phyloP scores from a whole-genome alignment of 1,140 invertebrate genomes.

The Drosophila subpulchrella region DNA sequence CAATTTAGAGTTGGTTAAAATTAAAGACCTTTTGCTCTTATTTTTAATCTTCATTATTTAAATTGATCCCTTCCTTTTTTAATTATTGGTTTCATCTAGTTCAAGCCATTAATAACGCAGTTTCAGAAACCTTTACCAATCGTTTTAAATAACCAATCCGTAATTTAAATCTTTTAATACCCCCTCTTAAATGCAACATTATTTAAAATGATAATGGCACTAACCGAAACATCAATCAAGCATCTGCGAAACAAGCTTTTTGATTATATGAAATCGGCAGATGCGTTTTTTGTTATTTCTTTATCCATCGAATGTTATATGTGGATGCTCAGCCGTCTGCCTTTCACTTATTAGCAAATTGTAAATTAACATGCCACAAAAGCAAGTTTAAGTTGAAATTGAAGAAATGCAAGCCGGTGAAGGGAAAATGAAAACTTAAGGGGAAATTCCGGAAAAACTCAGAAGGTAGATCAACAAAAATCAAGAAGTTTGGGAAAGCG shows the following conservation, averaged over 20 bases:
- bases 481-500: constrained; percentile 26
- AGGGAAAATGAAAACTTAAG: constrained; percentile 4
- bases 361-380: constrained; percentile 70
- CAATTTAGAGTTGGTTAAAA: too few relatives aligned
- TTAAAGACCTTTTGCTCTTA: neutral
- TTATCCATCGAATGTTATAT: constrained; percentile 21
- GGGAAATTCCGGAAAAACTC: constrained; percentile 13
- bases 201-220: constrained; percentile 44
- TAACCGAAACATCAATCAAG: constrained; percentile 42
- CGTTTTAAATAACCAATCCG: constrained; percentile 1
- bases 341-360: constrained; percentile 80
- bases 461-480: constrained; percentile 14
- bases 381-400: constrained; percentile 46
- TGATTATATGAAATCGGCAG: constrained; percentile 25
- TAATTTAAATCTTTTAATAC: constrained; percentile 11
- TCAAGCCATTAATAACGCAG: too few relatives aligned
- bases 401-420: constrained; percentile 36
- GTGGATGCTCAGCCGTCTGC: constrained; percentile 33
- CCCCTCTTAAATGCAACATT: constrained; percentile 16
- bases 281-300: constrained; percentile 21
- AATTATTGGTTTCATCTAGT: neutral
- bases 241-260: constrained; percentile 44
- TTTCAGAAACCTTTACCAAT: neutral
- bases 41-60: neutral
- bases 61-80: neutral